Conservation (phyloP, 2,113 vertebrate genomes). For the Canis aureus region DNA sequence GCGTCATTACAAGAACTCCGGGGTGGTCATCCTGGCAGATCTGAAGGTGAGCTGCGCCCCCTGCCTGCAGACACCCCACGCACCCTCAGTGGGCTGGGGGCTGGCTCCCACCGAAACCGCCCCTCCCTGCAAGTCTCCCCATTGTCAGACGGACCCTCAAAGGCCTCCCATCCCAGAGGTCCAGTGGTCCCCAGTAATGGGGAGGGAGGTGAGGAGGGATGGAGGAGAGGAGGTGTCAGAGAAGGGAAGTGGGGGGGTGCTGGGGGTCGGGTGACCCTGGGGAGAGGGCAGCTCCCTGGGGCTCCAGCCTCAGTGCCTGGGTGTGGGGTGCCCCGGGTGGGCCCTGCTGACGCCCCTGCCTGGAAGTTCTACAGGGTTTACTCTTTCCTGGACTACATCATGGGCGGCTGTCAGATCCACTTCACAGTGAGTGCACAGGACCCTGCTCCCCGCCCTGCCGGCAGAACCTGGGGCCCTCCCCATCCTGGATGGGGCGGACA, state of each 20-base stretch:
- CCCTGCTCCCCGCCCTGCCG: background rate
- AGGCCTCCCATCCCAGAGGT: background rate
- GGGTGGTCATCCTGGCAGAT: slow-evolving; percentile 93
- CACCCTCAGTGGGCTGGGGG: background rate
- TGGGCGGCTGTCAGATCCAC: slow-evolving; percentile 99
- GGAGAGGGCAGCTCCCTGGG: background rate
- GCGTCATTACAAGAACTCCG: slow-evolving; percentile 97
- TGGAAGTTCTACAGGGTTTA: slow-evolving; percentile 99
- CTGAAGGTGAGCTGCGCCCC: slow-evolving; percentile 90
- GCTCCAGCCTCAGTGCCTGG: background rate
- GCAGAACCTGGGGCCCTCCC: background rate
- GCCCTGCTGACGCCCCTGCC: slow-evolving; percentile 46
- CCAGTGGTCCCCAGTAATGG: accelerated
- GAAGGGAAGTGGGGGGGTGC: accelerated
- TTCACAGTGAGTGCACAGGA: slow-evolving; percentile 94
- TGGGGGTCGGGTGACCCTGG: background rate
- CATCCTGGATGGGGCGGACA: no score
- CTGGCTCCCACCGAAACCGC: background rate
- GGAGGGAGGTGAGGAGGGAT: accelerated
- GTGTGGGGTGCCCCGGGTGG: accelerated
- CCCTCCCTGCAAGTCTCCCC: background rate
- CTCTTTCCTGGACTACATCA: slow-evolving; percentile 99
- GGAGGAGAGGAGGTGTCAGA: accelerated
- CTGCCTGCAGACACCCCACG: background rate
- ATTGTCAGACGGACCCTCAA: background rate